Evolutionary conservation across 64 coral and sea anemone species (phyloP).

Genomic region (Pocillopora verrucosa): DNA sequence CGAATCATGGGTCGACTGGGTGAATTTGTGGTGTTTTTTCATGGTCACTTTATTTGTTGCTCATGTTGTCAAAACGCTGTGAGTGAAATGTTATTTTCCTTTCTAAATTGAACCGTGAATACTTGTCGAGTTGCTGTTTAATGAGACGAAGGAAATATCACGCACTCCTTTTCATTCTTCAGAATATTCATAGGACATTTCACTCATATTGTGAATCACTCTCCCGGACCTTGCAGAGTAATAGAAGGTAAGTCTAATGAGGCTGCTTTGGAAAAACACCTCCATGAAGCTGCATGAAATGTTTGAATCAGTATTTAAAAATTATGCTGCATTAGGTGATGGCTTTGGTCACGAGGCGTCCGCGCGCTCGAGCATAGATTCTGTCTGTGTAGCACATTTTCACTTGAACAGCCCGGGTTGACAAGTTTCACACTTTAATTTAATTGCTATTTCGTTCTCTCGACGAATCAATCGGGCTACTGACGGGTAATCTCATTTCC

Average conservation of each 20-base stretch:
- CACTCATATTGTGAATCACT: constrained; percentile 33
- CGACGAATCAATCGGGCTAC: too few relatives aligned
- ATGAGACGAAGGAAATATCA: too few relatives aligned
- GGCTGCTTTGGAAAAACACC: too few relatives aligned
- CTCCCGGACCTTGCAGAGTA: constrained; percentile 55
- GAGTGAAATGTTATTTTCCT: background rate
- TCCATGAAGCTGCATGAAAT: background rate
- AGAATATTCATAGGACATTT: constrained; percentile 36
- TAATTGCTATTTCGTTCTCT: too few relatives aligned
- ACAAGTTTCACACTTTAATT: too few relatives aligned
- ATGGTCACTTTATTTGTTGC: background rate
- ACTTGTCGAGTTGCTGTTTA: background rate
- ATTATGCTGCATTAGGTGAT: too few relatives aligned
- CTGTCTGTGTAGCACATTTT: too few relatives aligned
- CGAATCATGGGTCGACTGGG: constrained; percentile 15
- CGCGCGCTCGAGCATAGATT: too few relatives aligned
- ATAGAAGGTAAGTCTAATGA: constrained; percentile 38
- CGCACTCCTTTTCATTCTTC: background rate
- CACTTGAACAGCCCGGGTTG: too few relatives aligned
- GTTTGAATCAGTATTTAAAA: too few relatives aligned
- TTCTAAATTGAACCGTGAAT: background rate
- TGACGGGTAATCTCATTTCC: too few relatives aligned
- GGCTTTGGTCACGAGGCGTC: too few relatives aligned
- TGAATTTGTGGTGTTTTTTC: constrained; percentile 9
- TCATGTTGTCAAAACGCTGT: background rate